Percentiles rank a stretch among this genome's conserved stretches.
These are phyloP conservation scores for Ceratina japonica DNA, from an alignment of 1,140 invertebrate species.

Conservation along the genomic window DNA sequence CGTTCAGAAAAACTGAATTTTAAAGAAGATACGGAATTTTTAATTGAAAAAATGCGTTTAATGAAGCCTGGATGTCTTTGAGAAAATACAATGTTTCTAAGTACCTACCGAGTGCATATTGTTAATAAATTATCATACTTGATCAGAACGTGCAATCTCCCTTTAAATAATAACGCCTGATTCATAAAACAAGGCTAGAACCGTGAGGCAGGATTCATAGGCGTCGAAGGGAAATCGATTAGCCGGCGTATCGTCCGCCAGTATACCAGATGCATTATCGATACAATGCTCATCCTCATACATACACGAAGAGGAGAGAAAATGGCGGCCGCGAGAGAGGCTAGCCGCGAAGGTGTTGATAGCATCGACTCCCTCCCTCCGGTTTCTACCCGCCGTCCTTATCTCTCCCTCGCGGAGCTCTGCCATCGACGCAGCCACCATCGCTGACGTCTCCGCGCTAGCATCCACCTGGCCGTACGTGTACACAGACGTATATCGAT, in stretches of 20 bases:
- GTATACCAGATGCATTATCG: constrained; percentile 56
- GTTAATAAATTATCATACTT: too few species aligned
- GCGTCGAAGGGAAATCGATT: constrained; percentile 51
- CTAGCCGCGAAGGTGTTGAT: constrained; percentile 56
- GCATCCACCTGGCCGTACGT: constrained; percentile 43
- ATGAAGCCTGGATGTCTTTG: too few species aligned
- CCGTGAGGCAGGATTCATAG: constrained; percentile 10
- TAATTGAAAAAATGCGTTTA: too few species aligned
- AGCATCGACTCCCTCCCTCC: constrained; percentile 40
- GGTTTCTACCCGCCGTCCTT: neutral
- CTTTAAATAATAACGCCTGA: too few species aligned
- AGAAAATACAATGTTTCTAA: too few species aligned
- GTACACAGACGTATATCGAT: constrained; percentile 46
- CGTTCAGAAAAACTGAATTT: too few species aligned
- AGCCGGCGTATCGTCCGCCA: constrained; percentile 37
- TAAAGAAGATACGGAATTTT: too few species aligned
- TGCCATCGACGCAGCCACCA: constrained; percentile 6
- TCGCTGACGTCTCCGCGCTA: constrained; percentile 46
- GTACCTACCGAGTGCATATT: too few species aligned
- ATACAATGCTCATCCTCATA: constrained; percentile 52
- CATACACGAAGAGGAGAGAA: constrained; percentile 63
- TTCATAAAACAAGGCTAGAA: neutral
- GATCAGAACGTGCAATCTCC: too few species aligned
- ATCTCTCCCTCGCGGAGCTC: neutral
- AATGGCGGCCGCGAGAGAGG: constrained; percentile 8